A percentile compares a stretch with the other conserved stretches of the same genome.
Evolutionary conservation across 2,888 invertebrate species (phyloP).

Genomic region (Mesorhabditis belari): DNA sequence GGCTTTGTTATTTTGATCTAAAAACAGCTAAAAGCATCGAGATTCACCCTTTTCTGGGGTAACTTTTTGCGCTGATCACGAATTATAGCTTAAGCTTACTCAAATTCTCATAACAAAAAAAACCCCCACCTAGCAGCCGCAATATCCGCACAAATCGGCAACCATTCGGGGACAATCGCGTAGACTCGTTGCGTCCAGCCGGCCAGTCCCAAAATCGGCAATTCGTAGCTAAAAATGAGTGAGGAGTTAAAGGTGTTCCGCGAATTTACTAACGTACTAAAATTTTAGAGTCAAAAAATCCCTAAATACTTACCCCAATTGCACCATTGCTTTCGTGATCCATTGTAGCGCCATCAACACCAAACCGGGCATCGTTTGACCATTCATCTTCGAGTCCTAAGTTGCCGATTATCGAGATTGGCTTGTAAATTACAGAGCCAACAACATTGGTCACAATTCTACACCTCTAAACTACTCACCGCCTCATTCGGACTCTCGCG

Average conservation of each 20-base stretch:
- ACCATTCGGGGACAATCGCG: conserved; percentile 64
- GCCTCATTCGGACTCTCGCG: no score
- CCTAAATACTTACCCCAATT: not conserved
- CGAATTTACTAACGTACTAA: no score
- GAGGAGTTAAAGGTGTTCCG: conserved; percentile 73
- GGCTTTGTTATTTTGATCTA: not conserved
- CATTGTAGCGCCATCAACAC: not conserved
- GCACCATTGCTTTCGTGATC: not conserved
- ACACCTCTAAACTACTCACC: conserved; percentile 84
- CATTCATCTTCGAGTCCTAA: no score
- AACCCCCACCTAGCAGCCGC: conserved; percentile 67
- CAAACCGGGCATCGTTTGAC: no score
- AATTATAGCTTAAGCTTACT: conserved; percentile 78
- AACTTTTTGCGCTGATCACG: conserved; percentile 67
- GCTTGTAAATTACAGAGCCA: not conserved
- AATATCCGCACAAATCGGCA: conserved; percentile 77
- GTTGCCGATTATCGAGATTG: not conserved
- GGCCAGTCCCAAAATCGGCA: conserved; percentile 74
- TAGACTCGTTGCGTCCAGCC: conserved; percentile 72
- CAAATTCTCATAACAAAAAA: conserved; percentile 1
- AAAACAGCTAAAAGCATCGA: not conserved
- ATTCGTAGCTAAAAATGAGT: conserved; percentile 71
- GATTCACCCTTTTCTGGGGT: conserved; percentile 10
- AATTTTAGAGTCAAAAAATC: not conserved
- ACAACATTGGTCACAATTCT: conserved; percentile 62